Evolutionary conservation across 2,797 vertebrate genomes (phyloP).

Genomic region (Argyrosomus regius): DNA sequence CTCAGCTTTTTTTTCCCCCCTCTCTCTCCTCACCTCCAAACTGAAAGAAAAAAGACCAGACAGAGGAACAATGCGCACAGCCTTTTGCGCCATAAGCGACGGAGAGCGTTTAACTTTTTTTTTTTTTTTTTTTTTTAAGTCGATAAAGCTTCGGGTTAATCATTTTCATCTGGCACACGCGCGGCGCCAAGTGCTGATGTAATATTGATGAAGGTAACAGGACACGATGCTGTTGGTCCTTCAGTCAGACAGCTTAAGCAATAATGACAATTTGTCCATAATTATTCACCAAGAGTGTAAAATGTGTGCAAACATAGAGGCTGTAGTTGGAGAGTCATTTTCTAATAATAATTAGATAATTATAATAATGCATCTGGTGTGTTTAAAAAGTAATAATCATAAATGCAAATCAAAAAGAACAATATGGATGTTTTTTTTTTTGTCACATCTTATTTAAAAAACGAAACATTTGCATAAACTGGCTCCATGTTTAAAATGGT

Average conservation of each 20-base stretch:
- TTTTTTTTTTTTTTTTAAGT: constrained; percentile 23
- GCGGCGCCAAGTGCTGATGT: constrained; percentile 62
- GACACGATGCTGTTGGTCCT: constrained; percentile 72
- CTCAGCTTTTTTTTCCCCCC: not conserved
- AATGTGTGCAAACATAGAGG: not conserved
- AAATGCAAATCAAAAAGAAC: constrained; percentile 8
- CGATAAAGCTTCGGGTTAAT: constrained; percentile 59
- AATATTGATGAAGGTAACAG: constrained; percentile 85
- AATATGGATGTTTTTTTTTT: not conserved
- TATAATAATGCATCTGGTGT: not conserved
- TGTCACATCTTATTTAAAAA: not conserved
- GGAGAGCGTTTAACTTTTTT: constrained; percentile 44
- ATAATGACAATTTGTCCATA: constrained; percentile 79
- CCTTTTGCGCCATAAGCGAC: constrained; percentile 8
- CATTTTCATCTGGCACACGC: constrained; percentile 54
- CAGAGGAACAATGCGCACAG: constrained; percentile 4
- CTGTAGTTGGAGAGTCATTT: not conserved
- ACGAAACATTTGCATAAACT: not conserved
- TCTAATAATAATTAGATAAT: constrained; percentile 21
- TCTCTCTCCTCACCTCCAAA: not conserved
- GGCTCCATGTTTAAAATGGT: not conserved
- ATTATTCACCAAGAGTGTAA: constrained; percentile 22
- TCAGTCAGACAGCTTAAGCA: constrained; percentile 73
- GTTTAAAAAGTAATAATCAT: constrained; percentile 20
- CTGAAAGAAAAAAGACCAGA: constrained; percentile 10